These are phyloP conservation scores for Globicephala melas DNA, from an alignment of 2,113 vertebrate genomes.

Conservation along the genomic window DNA sequence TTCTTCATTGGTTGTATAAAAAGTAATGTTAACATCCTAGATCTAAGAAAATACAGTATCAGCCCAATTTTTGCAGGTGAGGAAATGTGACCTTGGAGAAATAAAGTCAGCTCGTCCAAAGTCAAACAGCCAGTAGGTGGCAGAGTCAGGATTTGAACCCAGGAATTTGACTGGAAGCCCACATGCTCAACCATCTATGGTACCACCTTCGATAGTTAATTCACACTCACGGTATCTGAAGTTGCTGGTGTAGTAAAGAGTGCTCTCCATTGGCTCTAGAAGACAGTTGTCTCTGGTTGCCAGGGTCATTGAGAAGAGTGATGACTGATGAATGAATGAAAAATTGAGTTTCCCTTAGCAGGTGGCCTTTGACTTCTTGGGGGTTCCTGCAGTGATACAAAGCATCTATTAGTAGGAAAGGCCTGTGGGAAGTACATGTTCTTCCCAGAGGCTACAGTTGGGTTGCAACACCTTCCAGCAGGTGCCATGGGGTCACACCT, in stretches of 20 bases:
- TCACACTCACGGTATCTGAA: neutral
- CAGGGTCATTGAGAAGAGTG: neutral
- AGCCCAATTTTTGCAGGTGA: neutral
- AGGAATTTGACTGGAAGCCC: neutral
- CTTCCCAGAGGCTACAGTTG: neutral
- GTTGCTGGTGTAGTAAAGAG: neutral
- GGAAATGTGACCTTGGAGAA: neutral
- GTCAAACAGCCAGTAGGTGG: neutral
- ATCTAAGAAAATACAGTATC: neutral
- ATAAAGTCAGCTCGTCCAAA: neutral
- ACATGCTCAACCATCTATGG: neutral
- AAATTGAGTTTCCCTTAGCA: slow-evolving; percentile 1
- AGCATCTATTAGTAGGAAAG: neutral
- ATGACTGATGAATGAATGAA: neutral
- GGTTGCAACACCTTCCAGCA: neutral
- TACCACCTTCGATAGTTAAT: neutral
- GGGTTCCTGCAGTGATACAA: neutral
- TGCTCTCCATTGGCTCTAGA: neutral
- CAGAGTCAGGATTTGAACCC: neutral
- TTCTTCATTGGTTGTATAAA: slow-evolving; percentile 3
- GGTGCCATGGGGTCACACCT: neutral
- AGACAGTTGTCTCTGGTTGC: neutral
- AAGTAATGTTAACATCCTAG: neutral
- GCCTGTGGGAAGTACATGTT: neutral
- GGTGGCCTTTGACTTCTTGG: neutral